These are phyloP conservation scores for Thamnaconus septentrionalis DNA, from an alignment of 2,113 vertebrate genomes.

Conservation along the genomic window DNA sequence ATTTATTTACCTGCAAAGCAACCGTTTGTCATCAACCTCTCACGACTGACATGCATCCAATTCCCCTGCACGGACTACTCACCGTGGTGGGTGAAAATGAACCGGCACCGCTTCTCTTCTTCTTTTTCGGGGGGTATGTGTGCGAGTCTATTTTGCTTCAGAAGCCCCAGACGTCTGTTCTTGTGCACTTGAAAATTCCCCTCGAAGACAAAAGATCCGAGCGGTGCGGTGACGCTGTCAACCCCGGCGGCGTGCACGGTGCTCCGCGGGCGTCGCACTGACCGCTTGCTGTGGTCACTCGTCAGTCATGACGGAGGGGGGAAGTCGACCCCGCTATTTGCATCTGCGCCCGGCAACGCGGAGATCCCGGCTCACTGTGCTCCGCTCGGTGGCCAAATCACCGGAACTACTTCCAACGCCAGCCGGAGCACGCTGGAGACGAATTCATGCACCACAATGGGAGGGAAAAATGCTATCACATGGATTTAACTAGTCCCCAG, in stretches of 20 bases:
- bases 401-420: constrained; percentile 79
- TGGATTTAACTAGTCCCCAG: constrained; percentile 66
- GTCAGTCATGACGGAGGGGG: constrained; percentile 43
- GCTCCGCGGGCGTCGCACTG: constrained; percentile 46
- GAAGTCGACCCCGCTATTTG: constrained; percentile 36
- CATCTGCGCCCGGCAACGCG: constrained; percentile 42
- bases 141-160: constrained; percentile 20
- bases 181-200: constrained; percentile 51
- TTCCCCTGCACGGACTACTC: constrained; percentile 48
- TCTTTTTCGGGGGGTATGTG: not conserved
- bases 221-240: constrained; percentile 33
- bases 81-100: constrained; percentile 49
- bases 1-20: not conserved
- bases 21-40: constrained; percentile 7
- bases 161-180: constrained; percentile 53
- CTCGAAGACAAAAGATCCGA: constrained; percentile 59
- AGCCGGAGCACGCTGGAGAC: constrained; percentile 71
- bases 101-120: constrained; percentile 39
- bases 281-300: constrained; percentile 59
- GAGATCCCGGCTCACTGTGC: constrained; percentile 60
- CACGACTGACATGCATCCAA: constrained; percentile 17
- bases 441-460: constrained; percentile 67
- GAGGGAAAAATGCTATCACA: constrained; percentile 50
- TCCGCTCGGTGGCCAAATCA: constrained; percentile 54
- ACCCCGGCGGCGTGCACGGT: constrained; percentile 14